Conservation (phyloP, 1,140 invertebrate species). For the Parasteatoda tepidariorum region DNA sequence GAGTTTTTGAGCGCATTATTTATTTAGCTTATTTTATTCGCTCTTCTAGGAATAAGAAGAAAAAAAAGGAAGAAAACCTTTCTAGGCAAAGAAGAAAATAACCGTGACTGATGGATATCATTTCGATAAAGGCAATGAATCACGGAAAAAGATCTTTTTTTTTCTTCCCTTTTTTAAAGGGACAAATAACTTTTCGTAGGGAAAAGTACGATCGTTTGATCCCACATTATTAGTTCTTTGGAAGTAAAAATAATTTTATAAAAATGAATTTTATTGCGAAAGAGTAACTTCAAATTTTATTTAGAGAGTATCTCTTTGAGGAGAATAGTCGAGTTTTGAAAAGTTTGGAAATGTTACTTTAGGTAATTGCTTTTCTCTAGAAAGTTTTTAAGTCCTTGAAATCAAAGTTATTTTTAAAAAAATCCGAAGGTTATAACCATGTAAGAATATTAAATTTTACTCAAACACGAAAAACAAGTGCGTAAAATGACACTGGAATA, state of each 20-base stretch:
- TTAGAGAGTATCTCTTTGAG: no score
- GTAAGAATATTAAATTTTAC: no score
- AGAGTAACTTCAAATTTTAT: not conserved
- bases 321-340: no score
- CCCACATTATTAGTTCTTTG: not conserved
- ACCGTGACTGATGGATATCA: conserved; percentile 48
- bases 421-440: no score
- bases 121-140: conserved; percentile 48
- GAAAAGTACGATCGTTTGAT: not conserved
- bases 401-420: no score
- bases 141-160: not conserved
- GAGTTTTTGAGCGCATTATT: conserved; percentile 45
- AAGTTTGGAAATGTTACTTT: no score
- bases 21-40: conserved; percentile 46
- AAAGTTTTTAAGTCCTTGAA: no score
- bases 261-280: not conserved
- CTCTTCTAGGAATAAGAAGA: not conserved
- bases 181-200: not conserved
- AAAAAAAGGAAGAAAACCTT: no score
- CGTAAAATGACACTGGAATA: no score
- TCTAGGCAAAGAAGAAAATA: conserved; percentile 9
- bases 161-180: not conserved
- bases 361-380: no score
- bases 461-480: no score
- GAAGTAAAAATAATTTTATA: not conserved